Percentiles rank a stretch among this genome's conserved stretches.
phyloP scores from a whole-genome alignment of 2,888 invertebrate species.

The Melangyna quadrimaculata region DNA sequence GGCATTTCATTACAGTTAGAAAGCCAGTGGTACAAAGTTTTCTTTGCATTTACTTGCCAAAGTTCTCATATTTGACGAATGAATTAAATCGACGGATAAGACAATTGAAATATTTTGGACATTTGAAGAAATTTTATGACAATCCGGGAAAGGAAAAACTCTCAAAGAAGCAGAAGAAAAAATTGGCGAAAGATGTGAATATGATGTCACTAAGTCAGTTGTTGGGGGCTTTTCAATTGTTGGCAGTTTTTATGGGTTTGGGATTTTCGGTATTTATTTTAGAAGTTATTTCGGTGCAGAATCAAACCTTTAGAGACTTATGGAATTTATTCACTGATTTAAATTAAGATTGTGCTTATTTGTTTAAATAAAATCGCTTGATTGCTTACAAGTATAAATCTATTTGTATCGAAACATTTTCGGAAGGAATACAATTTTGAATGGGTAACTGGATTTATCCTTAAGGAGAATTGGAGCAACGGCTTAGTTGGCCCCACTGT shows the following conservation, averaged over 20 bases:
- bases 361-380: too few relatives aligned
- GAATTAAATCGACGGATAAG: constrained; percentile 8
- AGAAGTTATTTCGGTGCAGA: background rate
- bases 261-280: background rate
- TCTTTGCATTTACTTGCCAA: constrained; percentile 22
- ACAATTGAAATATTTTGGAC: constrained; percentile 11
- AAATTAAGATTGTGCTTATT: background rate
- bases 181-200: background rate
- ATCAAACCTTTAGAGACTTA: background rate
- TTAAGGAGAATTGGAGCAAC: too few relatives aligned
- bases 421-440: too few relatives aligned
- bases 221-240: constrained; percentile 11
- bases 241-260: background rate
- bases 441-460: too few relatives aligned
- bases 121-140: constrained; percentile 6
- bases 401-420: too few relatives aligned
- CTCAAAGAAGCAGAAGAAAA: background rate
- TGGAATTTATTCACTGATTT: background rate
- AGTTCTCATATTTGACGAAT: constrained; percentile 2
- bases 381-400: too few relatives aligned
- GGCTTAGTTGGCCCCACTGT: too few relatives aligned
- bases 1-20: background rate
- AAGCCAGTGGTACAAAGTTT: background rate
- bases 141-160: background rate
- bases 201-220: background rate